Evolutionary conservation across 1,140 invertebrate genomes (phyloP).

Genomic region (Dinoponera quadriceps): DNA sequence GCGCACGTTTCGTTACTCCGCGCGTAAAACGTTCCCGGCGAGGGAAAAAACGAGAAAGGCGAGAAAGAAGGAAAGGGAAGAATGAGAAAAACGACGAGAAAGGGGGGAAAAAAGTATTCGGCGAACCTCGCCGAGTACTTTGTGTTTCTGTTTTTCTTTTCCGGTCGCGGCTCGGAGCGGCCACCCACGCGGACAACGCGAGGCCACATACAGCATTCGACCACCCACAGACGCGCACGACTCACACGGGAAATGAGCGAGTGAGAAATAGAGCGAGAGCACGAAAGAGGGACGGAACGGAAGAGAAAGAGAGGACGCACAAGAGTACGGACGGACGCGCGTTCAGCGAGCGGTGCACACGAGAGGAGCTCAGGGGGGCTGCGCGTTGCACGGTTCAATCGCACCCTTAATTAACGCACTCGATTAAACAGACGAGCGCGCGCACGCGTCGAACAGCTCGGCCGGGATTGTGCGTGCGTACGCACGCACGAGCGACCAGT

Average conservation of each 20-base stretch:
- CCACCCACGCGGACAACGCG: slow-evolving; percentile 34
- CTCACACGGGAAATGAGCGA: neutral
- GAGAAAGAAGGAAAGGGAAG: neutral
- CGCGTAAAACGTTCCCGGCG: slow-evolving; percentile 9
- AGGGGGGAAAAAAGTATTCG: slow-evolving; percentile 24
- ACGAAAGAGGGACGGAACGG: neutral
- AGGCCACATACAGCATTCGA: slow-evolving; percentile 3
- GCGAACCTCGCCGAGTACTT: slow-evolving; percentile 15
- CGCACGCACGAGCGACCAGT: slow-evolving; percentile 39
- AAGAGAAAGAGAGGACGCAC: neutral
- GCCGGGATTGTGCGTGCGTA: neutral
- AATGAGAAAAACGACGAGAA: neutral
- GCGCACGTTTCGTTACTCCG: neutral
- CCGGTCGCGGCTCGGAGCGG: neutral
- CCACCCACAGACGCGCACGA: neutral
- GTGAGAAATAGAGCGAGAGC: neutral
- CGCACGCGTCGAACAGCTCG: slow-evolving; percentile 39
- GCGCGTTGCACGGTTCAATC: slow-evolving; percentile 72
- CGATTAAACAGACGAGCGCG: slow-evolving; percentile 71
- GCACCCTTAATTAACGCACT: slow-evolving; percentile 79
- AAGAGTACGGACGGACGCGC: slow-evolving; percentile 20
- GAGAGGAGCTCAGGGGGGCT: neutral
- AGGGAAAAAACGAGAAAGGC: neutral
- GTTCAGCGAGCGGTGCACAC: slow-evolving; percentile 22
- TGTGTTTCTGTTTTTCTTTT: slow-evolving; percentile 34